These are phyloP conservation scores for Dolichotis patagonum DNA, from an alignment of 2,113 vertebrate genomes.

Conservation along the genomic window DNA sequence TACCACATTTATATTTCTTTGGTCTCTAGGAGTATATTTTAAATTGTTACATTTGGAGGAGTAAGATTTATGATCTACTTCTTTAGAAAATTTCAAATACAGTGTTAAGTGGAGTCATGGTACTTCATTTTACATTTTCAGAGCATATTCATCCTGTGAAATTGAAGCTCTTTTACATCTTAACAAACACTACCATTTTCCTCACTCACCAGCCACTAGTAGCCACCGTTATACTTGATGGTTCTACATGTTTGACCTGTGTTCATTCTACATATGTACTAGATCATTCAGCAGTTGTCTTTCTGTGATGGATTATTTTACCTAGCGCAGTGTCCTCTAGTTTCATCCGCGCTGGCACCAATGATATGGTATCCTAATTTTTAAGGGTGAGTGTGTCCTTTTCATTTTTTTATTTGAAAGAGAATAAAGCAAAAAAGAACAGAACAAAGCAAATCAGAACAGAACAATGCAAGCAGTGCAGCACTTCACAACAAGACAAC, in stretches of 20 bases:
- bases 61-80: neutral
- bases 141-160: neutral
- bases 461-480: no score
- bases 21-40: neutral
- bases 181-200: neutral
- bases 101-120: neutral
- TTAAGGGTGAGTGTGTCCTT: neutral
- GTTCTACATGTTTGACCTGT: neutral
- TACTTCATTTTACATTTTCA: no score
- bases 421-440: no score
- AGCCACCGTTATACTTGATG: no score
- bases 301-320: neutral
- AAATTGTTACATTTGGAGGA: neutral
- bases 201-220: neutral
- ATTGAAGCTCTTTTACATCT: neutral
- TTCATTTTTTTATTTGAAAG: no score
- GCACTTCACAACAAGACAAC: no score
- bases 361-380: neutral
- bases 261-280: neutral
- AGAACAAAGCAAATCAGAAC: no score
- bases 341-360: neutral
- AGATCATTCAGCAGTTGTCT: no score
- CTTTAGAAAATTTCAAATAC: neutral
- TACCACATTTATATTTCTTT: neutral
- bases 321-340: neutral